phyloP scores from a whole-genome alignment of 2,113 vertebrate species.

The Cnemophilus loriae region DNA sequence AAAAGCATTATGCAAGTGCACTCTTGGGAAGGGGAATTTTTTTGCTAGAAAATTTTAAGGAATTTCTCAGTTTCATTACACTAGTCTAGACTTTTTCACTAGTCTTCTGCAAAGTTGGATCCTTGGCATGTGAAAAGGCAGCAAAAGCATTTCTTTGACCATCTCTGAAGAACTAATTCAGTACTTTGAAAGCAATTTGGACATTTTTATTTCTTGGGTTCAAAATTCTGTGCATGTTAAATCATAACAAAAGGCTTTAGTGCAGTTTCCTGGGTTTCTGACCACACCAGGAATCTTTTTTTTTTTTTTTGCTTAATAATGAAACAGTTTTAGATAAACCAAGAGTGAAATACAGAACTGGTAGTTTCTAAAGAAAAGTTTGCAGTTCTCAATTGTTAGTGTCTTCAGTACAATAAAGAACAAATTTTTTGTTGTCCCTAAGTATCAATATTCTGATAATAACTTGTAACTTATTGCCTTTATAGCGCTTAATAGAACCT shows the following conservation, averaged over 20 bases:
- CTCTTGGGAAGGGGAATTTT: not conserved
- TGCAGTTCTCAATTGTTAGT: not conserved
- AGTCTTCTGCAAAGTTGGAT: not conserved
- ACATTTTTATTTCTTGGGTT: not conserved
- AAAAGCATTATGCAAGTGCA: slow-evolving; percentile 25
- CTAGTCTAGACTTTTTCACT: not conserved
- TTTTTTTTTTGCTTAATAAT: not conserved
- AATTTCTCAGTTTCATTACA: not conserved
- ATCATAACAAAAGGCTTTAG: not conserved
- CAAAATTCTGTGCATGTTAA: not conserved
- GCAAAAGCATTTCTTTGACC: not conserved
- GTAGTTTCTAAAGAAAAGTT: not conserved
- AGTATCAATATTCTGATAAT: not conserved
- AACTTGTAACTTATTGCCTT: not conserved
- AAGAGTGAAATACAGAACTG: not conserved
- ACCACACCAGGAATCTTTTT: not conserved
- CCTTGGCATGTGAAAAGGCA: not conserved
- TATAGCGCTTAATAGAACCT: not conserved
- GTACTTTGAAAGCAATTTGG: not conserved
- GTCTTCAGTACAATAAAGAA: not conserved
- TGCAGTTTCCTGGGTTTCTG: not conserved
- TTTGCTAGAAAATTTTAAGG: not conserved
- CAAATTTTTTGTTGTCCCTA: not conserved
- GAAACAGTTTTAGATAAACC: not conserved
- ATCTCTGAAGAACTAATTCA: not conserved